A percentile compares a stretch with the other conserved stretches of the same genome.
Conservation (phyloP, 2,888 invertebrate species). For the Cheilosia pagana region DNA sequence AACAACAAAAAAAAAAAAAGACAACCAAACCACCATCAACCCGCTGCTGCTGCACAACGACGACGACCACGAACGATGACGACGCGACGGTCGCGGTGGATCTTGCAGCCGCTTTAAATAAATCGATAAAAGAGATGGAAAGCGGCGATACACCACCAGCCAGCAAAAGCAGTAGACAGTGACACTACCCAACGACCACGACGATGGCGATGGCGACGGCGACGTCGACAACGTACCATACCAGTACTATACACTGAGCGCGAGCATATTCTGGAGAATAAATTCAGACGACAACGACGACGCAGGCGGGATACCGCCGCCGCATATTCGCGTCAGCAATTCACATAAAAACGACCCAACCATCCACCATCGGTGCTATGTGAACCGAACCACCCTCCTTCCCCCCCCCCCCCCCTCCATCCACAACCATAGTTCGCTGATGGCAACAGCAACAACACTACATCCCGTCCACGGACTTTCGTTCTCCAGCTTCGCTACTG, state of each 20-base stretch:
- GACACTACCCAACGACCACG: slow-evolving; percentile 61
- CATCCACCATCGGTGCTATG: slow-evolving; percentile 66
- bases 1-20: slow-evolving; percentile 37
- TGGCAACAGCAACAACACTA: slow-evolving; percentile 35
- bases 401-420: slow-evolving; percentile 9
- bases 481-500: slow-evolving; percentile 71
- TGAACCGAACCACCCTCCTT: slow-evolving; percentile 34
- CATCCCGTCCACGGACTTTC: slow-evolving; percentile 71
- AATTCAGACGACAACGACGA: slow-evolving; percentile 67
- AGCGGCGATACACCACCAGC: slow-evolving; percentile 71
- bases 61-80: slow-evolving; percentile 50
- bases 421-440: slow-evolving; percentile 37
- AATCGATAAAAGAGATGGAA: slow-evolving; percentile 75
- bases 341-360: slow-evolving; percentile 71
- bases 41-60: slow-evolving; percentile 16
- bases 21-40: slow-evolving; percentile 40
- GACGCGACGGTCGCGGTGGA: slow-evolving; percentile 60
- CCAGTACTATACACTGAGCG: slow-evolving; percentile 45
- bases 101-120: slow-evolving; percentile 68
- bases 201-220: slow-evolving; percentile 42
- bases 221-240: no score
- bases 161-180: slow-evolving; percentile 63
- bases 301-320: slow-evolving; percentile 75
- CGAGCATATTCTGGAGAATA: slow-evolving; percentile 64
- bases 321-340: slow-evolving; percentile 74